Percentiles rank a stretch among this genome's conserved stretches.
Conservation (phyloP, 2,888 invertebrate species). For the Pseudoips prasinana region DNA sequence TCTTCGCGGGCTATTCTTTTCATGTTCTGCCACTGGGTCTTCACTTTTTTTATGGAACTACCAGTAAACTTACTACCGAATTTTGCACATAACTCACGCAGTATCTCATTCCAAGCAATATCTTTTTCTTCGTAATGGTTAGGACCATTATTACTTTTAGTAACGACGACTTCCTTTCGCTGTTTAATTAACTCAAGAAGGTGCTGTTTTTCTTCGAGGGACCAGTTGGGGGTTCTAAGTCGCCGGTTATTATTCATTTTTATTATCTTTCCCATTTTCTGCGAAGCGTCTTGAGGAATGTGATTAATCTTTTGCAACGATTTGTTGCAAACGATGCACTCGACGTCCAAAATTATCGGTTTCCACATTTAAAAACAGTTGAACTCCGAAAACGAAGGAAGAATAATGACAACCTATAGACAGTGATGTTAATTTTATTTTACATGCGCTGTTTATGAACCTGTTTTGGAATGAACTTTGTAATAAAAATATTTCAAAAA, state of each 20-base stretch:
- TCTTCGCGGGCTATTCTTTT: conserved; percentile 74
- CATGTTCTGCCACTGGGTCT: conserved; percentile 79
- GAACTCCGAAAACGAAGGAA: conserved; percentile 41
- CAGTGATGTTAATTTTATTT: conserved; percentile 33
- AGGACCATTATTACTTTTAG: conserved; percentile 66
- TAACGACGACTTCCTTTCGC: conserved; percentile 66
- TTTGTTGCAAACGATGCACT: conserved; percentile 79
- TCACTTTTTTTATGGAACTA: conserved; percentile 71
- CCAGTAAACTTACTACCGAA: conserved; percentile 67
- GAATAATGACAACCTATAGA: conserved; percentile 50
- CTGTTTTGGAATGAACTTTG: conserved; percentile 40
- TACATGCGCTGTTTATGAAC: conserved; percentile 36
- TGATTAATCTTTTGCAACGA: conserved; percentile 75
- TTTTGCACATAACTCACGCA: conserved; percentile 52
- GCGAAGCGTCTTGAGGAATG: conserved; percentile 46
- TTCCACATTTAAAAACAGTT: conserved; percentile 77
- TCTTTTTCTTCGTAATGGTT: conserved; percentile 72
- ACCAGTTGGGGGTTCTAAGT: conserved; percentile 74
- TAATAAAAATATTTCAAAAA: conserved; percentile 25
- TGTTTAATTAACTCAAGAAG: conserved; percentile 71
- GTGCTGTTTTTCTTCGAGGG: conserved; percentile 69
- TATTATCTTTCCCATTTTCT: conserved; percentile 66
- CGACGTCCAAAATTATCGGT: conserved; percentile 73
- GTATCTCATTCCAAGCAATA: conserved; percentile 72
- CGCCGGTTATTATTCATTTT: conserved; percentile 61